Evolutionary conservation across 2,113 vertebrate species (phyloP).

Genomic region (Copsychus sechellarum): DNA sequence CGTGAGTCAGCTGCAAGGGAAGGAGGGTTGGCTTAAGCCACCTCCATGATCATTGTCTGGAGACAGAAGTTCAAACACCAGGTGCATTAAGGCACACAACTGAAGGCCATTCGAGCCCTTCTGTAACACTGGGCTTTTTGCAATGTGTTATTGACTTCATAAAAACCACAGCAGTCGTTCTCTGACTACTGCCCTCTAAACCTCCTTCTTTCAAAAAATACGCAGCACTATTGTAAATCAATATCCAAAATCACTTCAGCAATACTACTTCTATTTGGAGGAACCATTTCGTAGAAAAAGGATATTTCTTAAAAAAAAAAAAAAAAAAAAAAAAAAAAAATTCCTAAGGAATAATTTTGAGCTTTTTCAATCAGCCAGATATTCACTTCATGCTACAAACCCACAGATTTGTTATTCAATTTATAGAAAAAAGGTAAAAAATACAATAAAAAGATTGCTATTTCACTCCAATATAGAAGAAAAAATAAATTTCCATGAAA

Average conservation of each 20-base stretch:
- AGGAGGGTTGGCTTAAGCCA: neutral
- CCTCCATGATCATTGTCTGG: neutral
- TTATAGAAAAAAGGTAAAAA: neutral
- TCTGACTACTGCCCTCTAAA: neutral
- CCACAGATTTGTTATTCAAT: conserved; percentile 21
- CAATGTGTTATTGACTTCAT: neutral
- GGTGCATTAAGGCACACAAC: neutral
- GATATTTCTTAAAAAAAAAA: neutral
- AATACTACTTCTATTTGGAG: neutral
- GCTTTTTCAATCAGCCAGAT: conserved; percentile 16
- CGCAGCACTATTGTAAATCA: conserved; percentile 7
- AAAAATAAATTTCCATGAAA: conserved; percentile 54
- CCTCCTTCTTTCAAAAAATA: conserved; percentile 7
- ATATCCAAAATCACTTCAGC: neutral
- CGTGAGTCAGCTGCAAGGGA: neutral
- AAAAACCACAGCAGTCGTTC: neutral
- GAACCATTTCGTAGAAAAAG: neutral
- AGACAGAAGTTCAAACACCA: neutral
- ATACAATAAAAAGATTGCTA: neutral
- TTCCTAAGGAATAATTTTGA: conserved; percentile 9
- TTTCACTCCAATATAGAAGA: conserved; percentile 23
- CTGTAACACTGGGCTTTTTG: neutral
- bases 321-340: neutral
- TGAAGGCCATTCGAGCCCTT: neutral
- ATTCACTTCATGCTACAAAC: conserved; percentile 23